Conservation (phyloP, 2,888 invertebrate genomes). For the Druceiella hillmani region DNA sequence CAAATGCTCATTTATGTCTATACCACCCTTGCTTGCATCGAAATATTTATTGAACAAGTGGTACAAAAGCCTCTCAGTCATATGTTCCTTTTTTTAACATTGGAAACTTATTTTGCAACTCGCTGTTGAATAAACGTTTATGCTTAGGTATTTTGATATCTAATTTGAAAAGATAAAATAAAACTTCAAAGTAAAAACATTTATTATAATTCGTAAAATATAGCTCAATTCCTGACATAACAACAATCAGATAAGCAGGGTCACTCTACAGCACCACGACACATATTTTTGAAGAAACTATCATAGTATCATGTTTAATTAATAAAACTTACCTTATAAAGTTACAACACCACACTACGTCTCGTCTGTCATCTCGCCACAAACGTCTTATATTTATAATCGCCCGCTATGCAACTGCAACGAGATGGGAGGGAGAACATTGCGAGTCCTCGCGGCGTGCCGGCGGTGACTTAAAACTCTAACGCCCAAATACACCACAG, state of each 20-base stretch:
- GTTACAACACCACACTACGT: not conserved
- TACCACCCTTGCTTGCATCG: slow-evolving; percentile 17
- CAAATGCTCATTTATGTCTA: slow-evolving; percentile 13
- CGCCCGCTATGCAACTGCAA: slow-evolving; percentile 7
- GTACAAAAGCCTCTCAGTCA: slow-evolving; percentile 13
- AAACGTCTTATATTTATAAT: no score
- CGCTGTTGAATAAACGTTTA: slow-evolving; percentile 15
- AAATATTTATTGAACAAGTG: slow-evolving; percentile 13
- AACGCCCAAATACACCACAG: no score
- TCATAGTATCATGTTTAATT: no score
- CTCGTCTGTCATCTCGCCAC: not conserved
- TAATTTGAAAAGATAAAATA: slow-evolving; percentile 6
- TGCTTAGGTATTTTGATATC: slow-evolving; percentile 13
- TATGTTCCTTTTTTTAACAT: slow-evolving; percentile 17
- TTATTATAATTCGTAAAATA: not conserved
- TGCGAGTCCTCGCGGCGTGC: no score
- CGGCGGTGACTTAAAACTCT: no score
- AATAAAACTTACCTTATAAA: no score
- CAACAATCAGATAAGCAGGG: slow-evolving; percentile 3
- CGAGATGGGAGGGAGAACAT: slow-evolving; percentile 6
- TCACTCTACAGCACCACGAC: slow-evolving; percentile 2
- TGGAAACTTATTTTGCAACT: slow-evolving; percentile 15
- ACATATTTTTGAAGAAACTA: no score
- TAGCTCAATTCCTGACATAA: not conserved
- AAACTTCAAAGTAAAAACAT: not conserved